Base-by-base conservation (phyloP, 1,140 invertebrate species). In the Cotesia glomerata region DNA sequence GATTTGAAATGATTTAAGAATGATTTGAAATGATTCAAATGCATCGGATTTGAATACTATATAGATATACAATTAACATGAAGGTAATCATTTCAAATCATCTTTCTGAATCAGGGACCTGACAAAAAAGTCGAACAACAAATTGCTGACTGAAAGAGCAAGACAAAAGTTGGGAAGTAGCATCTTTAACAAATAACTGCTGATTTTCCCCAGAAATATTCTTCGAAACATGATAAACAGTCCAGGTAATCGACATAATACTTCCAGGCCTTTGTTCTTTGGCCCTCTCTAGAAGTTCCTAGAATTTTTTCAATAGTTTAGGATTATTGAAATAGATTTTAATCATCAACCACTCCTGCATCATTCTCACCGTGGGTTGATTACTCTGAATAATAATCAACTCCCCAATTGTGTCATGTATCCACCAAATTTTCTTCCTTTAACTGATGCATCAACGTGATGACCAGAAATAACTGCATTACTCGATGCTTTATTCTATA, bases 281-380 rank as follows among this genome's bases (percentile, higher is more conserved):
- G n/a, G n/a, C n/a, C n/a, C n/a, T n/a, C n/a, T n/a, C n/a, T n/a
- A n/a, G 85, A 35, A 82, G 75, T 56, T 76, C 59, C 81, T 83
- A 85, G 8, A 86, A 52, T 52, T 77, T 69, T 26, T 75, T 52
- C 9, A 71, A 62, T n/a, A 84, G 36, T 14, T 75, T 9, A 72
- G 63, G 52, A 75, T 81, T 73, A 49, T 80, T 65, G 2, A 75
- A n/a, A 69, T 84, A 80, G 14, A 88, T 82, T 63, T 80, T 75
- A 16, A 89, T 84, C n/a, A 91, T 81, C 67, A 88, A 81, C 90
- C 89, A 93, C 81, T 93, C 91, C 69, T 90, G 88, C 77, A 92
- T 85, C 69, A 92, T 89, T 64, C 88, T 87, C 2, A 93, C 87
- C 78, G 91, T 92, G 4, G 87, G 85, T 77, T 93, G 92, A 80